phyloP scores from a whole-genome alignment of 2,113 vertebrate species.

The Geococcyx californianus region DNA sequence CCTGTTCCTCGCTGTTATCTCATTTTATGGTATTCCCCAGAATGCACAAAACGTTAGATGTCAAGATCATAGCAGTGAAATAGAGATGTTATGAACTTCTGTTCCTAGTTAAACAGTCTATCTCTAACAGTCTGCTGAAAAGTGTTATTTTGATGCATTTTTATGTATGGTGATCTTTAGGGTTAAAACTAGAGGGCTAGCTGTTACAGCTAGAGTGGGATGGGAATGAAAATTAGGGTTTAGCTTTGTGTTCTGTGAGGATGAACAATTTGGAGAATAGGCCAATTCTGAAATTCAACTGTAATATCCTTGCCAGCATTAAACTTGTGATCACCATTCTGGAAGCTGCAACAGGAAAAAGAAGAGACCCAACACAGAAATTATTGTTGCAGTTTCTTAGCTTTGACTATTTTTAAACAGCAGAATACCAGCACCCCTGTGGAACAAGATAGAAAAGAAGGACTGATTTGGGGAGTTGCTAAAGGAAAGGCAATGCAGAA shows the following conservation, averaged over 20 bases:
- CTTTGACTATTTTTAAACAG: not conserved
- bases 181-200: not conserved
- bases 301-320: not conserved
- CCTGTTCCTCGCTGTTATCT: not conserved
- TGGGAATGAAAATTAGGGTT: constrained; percentile 33
- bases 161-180: constrained; percentile 1
- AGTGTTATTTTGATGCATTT: constrained; percentile 60
- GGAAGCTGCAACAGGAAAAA: not conserved
- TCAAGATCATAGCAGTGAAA: constrained; percentile 28
- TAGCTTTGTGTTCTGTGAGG: not conserved
- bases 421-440: not conserved
- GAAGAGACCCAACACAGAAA: not conserved
- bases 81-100: constrained; percentile 26
- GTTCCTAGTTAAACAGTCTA: constrained; percentile 34
- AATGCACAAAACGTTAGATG: not conserved
- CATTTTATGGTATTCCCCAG: constrained; percentile 8
- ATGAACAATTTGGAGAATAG: constrained; percentile 49
- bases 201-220: not conserved
- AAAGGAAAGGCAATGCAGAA: not conserved
- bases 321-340: not conserved
- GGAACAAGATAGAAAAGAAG: not conserved
- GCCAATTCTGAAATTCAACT: constrained; percentile 38
- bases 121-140: constrained; percentile 35
- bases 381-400: not conserved
- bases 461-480: not conserved